Conservation (phyloP, 2,113 vertebrate species). For the Ophthalmolycus amberensis region DNA sequence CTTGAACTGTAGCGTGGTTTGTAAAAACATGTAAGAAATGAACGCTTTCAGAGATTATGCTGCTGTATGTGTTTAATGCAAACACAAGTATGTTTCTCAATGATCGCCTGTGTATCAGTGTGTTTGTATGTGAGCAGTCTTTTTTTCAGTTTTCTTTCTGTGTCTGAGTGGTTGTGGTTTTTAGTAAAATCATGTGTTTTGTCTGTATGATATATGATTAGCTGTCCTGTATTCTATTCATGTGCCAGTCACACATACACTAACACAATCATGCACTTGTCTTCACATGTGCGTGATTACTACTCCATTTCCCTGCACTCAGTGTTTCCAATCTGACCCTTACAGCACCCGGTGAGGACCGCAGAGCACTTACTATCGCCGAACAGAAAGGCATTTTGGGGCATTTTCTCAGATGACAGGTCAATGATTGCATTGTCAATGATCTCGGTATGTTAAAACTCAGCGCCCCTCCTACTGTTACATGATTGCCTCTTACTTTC, state of each 20-base stretch:
- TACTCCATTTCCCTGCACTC: constrained; percentile 6
- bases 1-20: constrained; percentile 3
- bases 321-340: constrained; percentile 17
- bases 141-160: not conserved
- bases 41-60: not conserved
- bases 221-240: not conserved
- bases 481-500: constrained; percentile 20
- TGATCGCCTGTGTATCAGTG: not conserved
- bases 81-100: not conserved
- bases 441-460: not conserved
- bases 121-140: not conserved
- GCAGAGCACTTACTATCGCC: constrained; percentile 17
- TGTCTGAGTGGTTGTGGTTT: not conserved
- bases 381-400: constrained; percentile 36
- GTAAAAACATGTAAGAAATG: not conserved
- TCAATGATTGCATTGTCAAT: not conserved
- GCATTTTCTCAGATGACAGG: not conserved
- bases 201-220: not conserved
- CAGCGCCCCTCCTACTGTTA: not conserved
- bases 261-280: not conserved
- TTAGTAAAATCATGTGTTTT: not conserved
- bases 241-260: not conserved
- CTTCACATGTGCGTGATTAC: constrained; percentile 7
- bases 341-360: constrained; percentile 12
- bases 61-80: not conserved